These are phyloP conservation scores for Henicopernis longicauda DNA, from an alignment of 2,113 vertebrate species.

Conservation along the genomic window DNA sequence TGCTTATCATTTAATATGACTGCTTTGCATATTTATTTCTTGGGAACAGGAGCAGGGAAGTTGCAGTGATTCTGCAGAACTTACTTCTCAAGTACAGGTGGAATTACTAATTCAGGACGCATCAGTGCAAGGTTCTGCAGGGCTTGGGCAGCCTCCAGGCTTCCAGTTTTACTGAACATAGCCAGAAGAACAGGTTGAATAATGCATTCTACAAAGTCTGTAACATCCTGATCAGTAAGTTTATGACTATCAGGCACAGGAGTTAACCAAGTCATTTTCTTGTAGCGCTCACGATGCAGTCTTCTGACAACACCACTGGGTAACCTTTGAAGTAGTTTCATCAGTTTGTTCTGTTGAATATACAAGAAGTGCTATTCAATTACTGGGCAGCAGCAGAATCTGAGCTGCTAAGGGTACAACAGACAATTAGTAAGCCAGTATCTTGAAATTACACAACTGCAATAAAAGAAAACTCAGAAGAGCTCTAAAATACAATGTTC, in stretches of 20 bases:
- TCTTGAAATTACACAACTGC: background rate
- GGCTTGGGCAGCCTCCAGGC: conserved; percentile 94
- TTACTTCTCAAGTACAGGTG: conserved; percentile 96
- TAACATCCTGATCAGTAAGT: conserved; percentile 93
- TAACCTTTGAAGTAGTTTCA: conserved; percentile 95
- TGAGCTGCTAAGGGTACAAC: background rate
- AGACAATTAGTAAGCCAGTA: background rate
- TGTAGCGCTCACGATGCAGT: conserved; percentile 92
- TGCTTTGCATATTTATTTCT: background rate
- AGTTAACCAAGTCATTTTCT: conserved; percentile 89
- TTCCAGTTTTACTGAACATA: conserved; percentile 99
- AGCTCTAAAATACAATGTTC: background rate
- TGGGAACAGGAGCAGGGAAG: background rate
- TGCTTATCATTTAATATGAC: background rate
- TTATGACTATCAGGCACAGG: conserved; percentile 91
- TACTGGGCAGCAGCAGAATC: background rate
- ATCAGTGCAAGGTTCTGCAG: conserved; percentile 96
- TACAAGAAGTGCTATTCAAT: background rate
- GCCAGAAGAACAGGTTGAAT: conserved; percentile 96
- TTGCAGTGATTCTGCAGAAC: background rate
- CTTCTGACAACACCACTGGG: conserved; percentile 90
- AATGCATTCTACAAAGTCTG: conserved; percentile 92
- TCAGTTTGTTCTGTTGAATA: conserved; percentile 88
- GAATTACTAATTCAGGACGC: conserved; percentile 96
- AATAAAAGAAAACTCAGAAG: background rate